Percentiles rank a stretch among this genome's conserved stretches.
Evolutionary conservation across 23 tunicate species (phyloP).

Genomic region (Phallusia fumigata): DNA sequence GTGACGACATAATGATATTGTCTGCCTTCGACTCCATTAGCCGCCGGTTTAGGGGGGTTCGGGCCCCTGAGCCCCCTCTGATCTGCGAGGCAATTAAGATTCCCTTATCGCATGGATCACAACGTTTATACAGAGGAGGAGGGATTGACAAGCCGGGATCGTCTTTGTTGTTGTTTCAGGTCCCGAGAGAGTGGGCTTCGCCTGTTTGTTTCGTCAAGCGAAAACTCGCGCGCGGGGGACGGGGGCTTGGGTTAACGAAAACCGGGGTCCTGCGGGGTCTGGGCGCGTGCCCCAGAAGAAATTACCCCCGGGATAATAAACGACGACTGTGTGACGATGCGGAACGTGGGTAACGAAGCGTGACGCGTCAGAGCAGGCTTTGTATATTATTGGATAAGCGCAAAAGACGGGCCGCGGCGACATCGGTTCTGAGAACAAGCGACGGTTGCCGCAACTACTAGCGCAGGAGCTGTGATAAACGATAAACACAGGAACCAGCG

Average conservation of each 20-base stretch:
- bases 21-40: background rate
- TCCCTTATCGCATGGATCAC: background rate
- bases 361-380: background rate
- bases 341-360: background rate
- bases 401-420: background rate
- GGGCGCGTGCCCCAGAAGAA: background rate
- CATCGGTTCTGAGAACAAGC: background rate
- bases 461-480: background rate
- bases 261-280: background rate
- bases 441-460: too few relatives aligned
- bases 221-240: background rate
- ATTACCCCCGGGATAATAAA: conserved; percentile 6
- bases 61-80: background rate
- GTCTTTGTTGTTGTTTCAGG: conserved; percentile 4
- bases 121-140: background rate
- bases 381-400: conserved; percentile 7
- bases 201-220: background rate
- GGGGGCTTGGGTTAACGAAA: background rate
- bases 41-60: background rate
- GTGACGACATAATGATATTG: conserved; percentile 14
- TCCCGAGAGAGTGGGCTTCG: background rate
- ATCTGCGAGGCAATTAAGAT: conserved; percentile 3
- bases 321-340: background rate
- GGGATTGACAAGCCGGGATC: conserved; percentile 9
- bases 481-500: background rate